phyloP scores from a whole-genome alignment of 2,797 vertebrate genomes.

The Pogonophryne albipinna region DNA sequence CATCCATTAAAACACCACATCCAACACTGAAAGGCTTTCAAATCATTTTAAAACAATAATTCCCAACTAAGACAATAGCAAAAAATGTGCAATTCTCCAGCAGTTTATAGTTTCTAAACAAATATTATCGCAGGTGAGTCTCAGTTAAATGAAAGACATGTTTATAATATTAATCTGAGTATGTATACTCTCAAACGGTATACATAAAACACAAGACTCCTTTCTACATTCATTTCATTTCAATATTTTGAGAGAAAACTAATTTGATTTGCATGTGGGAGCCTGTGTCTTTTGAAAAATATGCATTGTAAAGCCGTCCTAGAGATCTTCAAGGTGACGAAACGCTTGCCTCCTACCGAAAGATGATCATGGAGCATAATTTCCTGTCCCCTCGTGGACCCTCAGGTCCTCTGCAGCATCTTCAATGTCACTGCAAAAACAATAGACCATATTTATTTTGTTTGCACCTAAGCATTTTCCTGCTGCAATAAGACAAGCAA shows the following conservation, averaged over 20 bases:
- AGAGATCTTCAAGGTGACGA: neutral
- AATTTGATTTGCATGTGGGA: neutral
- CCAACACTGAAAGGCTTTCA: neutral
- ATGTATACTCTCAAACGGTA: neutral
- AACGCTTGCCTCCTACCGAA: neutral
- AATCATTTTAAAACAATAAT: neutral
- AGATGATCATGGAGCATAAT: neutral
- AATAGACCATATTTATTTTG: neutral
- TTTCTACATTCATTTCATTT: neutral
- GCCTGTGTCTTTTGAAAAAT: neutral
- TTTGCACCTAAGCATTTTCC: neutral
- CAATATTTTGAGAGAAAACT: neutral
- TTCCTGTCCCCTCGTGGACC: neutral
- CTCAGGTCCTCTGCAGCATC: constrained; percentile 21
- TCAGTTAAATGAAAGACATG: neutral
- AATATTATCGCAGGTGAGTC: neutral
- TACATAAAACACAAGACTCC: neutral
- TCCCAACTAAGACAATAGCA: no score
- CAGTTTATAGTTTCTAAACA: no score
- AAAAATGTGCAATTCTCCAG: no score
- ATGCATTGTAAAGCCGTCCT: neutral
- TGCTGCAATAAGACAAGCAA: neutral
- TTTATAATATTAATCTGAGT: neutral
- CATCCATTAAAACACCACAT: neutral
- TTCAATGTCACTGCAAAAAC: constrained; percentile 30